Base-by-base conservation (phyloP, 2,888 invertebrate species). In the Oscheius onirici region DNA sequence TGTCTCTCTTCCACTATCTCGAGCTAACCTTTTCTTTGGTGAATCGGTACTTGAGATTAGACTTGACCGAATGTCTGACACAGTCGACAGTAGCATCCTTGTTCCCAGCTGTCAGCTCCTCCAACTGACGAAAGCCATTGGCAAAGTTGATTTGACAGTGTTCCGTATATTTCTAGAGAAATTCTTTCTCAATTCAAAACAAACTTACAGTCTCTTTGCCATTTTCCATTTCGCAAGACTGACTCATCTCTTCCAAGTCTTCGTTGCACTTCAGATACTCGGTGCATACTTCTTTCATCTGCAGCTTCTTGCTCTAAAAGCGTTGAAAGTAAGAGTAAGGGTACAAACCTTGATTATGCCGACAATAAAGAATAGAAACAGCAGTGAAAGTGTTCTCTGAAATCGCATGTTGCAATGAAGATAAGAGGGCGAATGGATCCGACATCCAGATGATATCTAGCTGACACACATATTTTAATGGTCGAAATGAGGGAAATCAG, bases 321-420 rank as follows among this genome's bases (percentile, higher is more conserved):
- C n/a, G 13, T 46, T 10, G 15, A 8, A 1, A 28, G 26, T n/a
- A 8, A 26, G 5, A 24, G 55, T 3, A 26, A 6, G 20, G 58
- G 20, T 10, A 17, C 22, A 2, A 41, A 8, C 40, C 10, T 6
- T n/a, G n/a, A 2, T 17, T 41, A 20, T 24, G 13, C 10, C 13
- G 28, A 6, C 11, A 41, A 22, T n/a, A n/a, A 13, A 17, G 2
- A 15, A 3, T 6, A 58, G 40, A 41, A 58, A 20, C 17, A 58
- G 8, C 40, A 58, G 10, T 11, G 20, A 40, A 41, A 41, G 41
- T 11, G n/a, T 6, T 41, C 17, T 40, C 17, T 58, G 58, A 58
- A 58, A 11, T 58, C 41, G 58, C 58, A 58, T 58, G 17, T n/a
- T 17, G 58, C 28, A 34, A n/a, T 26, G n/a, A 34, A 58, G 58